These are phyloP conservation scores for Drosophila mojavensis DNA, from an alignment of 1,140 invertebrate species.

Conservation along the genomic window DNA sequence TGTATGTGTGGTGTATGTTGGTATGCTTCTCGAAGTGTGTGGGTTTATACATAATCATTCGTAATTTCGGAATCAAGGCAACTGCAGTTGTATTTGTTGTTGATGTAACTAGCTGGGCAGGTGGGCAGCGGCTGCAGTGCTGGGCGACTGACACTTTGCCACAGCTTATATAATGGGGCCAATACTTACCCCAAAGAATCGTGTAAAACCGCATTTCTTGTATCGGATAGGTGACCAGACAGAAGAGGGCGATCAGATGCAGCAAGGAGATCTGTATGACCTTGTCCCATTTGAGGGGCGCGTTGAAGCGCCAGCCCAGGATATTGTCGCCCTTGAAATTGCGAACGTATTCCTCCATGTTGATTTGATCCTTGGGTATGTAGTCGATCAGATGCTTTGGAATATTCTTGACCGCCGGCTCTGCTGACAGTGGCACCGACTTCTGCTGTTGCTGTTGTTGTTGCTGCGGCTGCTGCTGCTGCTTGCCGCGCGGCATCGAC, in stretches of 20 bases:
- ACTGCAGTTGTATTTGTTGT: slow-evolving; percentile 13
- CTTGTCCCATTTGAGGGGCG: slow-evolving; percentile 84
- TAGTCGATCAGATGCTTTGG: slow-evolving; percentile 47
- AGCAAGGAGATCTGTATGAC: slow-evolving; percentile 79
- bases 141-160: slow-evolving; percentile 12
- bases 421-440: background rate
- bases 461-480: slow-evolving; percentile 4
- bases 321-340: slow-evolving; percentile 72
- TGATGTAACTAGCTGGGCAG: slow-evolving; percentile 6
- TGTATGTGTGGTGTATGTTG: background rate
- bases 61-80: slow-evolving; percentile 26
- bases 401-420: slow-evolving; percentile 10
- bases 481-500: slow-evolving; percentile 46
- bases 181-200: slow-evolving; percentile 79
- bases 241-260: slow-evolving; percentile 65
- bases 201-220: slow-evolving; percentile 41
- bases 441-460: background rate
- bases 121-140: slow-evolving; percentile 3
- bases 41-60: slow-evolving; percentile 4
- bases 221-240: slow-evolving; percentile 61
- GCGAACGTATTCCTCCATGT: slow-evolving; percentile 70
- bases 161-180: slow-evolving; percentile 22
- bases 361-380: slow-evolving; percentile 67
- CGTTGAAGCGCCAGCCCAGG: slow-evolving; percentile 71
- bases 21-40: no score